Evolutionary conservation across 2,113 vertebrate genomes (phyloP), one percentile per base, ranked within the genome.

Genomic region (Sceloporus undulatus): DNA sequence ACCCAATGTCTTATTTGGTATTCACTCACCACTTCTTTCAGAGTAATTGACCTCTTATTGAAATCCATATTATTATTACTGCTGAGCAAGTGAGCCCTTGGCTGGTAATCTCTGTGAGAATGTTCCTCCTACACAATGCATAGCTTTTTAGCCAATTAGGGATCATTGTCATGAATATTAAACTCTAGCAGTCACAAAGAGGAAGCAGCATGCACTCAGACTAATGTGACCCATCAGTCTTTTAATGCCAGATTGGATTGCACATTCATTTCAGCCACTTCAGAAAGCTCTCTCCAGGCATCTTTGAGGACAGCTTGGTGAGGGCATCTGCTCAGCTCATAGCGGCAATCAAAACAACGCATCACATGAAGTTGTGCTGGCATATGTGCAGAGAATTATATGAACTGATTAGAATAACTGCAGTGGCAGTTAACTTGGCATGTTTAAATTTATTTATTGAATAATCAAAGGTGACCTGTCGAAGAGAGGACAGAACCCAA

Each of bases 361-460:
- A 62, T 34, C 81, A n/a, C 0, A 79, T 77, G 54, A 84, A 59
- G 42, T 76, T 80, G 88, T 79, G 5, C 1, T 85, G 88, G 75
- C 71, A 70, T 79, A 34, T 29, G 56, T 18, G 0, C 0, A 18
- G 74, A 78, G 88, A 87, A 59, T 79, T 34, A 9, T 79, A 71
- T 1, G 52, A 86, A 90, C 21, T 79, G 10, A 7, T 82, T 56
- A 11, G 83, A 83, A 75, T 40, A 29, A 52, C 66, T 23, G 29
- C 75, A 74, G 78, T 88, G 71, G 87, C 85, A 84, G 65, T 59
- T 48, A 62, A 81, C 84, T 79, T 52, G 52, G 77, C 84, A 59
- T 89, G 68, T 34, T 85, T 87, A 87, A 70, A 76, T 92, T 78
- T 75, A 38, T 7, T 86, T 80, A 87, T 25, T 76, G 85, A 52